Evolutionary conservation across 1,140 invertebrate species (phyloP).

Genomic region (Pachyrhynchus sulphureomaculatus): DNA sequence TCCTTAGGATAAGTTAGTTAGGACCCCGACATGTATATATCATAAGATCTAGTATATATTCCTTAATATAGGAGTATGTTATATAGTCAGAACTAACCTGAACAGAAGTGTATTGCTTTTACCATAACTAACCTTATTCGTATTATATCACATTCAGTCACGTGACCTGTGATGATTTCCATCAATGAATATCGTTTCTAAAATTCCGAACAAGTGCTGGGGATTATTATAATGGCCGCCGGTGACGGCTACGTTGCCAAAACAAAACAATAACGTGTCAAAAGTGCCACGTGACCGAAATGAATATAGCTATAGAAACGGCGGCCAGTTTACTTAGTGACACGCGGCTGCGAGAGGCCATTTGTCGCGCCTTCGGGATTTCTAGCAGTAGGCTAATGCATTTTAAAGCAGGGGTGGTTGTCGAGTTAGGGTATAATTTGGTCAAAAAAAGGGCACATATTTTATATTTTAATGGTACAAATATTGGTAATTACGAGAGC

Average conservation of each 20-base stretch:
- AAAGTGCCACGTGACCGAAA: constrained; percentile 27
- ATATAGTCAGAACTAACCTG: too few species aligned
- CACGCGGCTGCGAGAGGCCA: constrained; percentile 12
- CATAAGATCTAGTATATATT: too few species aligned
- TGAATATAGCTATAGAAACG: constrained; percentile 20
- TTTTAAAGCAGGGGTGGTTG: not conserved
- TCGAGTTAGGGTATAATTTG: too few species aligned
- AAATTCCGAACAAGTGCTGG: constrained; percentile 23
- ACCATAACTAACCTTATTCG: not conserved
- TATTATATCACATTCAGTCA: not conserved
- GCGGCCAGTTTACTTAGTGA: constrained; percentile 23
- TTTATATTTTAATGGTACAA: too few species aligned
- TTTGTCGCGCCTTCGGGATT: constrained; percentile 5
- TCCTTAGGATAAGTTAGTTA: too few species aligned
- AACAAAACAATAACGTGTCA: constrained; percentile 25
- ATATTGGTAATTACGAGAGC: too few species aligned
- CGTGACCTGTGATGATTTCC: not conserved
- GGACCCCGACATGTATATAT: too few species aligned
- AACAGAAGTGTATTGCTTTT: too few species aligned
- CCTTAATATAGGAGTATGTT: too few species aligned
- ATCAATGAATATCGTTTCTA: not conserved
- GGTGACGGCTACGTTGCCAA: constrained; percentile 16
- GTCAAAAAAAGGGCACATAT: too few species aligned
- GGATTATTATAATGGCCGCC: constrained; percentile 16
- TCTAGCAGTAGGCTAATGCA: not conserved